Evolutionary conservation across 2,797 vertebrate genomes (phyloP).

Genomic region (Leptatherina wallacei): DNA sequence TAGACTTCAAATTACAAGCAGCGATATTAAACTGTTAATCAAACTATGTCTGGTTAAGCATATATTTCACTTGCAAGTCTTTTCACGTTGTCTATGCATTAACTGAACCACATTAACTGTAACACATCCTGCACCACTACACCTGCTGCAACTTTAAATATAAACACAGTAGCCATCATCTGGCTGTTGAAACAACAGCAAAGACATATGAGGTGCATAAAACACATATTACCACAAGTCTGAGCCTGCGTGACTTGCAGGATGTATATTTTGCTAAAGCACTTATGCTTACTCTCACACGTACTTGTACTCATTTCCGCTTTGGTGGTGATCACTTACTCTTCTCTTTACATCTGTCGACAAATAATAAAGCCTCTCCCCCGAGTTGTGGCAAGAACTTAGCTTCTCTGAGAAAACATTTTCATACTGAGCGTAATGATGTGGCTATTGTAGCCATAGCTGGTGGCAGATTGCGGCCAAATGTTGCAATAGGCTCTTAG

Average conservation of each 20-base stretch:
- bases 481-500: slow-evolving; percentile 18
- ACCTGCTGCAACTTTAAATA: slow-evolving; percentile 9
- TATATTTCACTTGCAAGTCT: not conserved
- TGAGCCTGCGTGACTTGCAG: not conserved
- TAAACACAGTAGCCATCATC: not conserved
- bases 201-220: slow-evolving; percentile 1
- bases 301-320: slow-evolving; percentile 14
- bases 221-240: not conserved
- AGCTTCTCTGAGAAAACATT: slow-evolving; percentile 33
- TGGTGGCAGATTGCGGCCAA: slow-evolving; percentile 5
- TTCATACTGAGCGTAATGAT: slow-evolving; percentile 32
- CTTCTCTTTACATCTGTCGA: slow-evolving; percentile 16
- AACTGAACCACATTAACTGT: not conserved
- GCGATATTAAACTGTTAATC: not conserved
- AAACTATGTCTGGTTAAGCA: no score
- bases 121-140: not conserved
- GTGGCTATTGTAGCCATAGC: not conserved
- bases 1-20: not conserved
- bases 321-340: slow-evolving; percentile 1
- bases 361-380: slow-evolving; percentile 12
- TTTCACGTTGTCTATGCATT: not conserved
- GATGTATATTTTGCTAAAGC: slow-evolving; percentile 24
- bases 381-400: slow-evolving; percentile 22
- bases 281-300: not conserved
- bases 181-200: slow-evolving; percentile 8